These are phyloP conservation scores for Galemys pyrenaicus DNA, from an alignment of 2,113 vertebrate genomes.

Conservation along the genomic window DNA sequence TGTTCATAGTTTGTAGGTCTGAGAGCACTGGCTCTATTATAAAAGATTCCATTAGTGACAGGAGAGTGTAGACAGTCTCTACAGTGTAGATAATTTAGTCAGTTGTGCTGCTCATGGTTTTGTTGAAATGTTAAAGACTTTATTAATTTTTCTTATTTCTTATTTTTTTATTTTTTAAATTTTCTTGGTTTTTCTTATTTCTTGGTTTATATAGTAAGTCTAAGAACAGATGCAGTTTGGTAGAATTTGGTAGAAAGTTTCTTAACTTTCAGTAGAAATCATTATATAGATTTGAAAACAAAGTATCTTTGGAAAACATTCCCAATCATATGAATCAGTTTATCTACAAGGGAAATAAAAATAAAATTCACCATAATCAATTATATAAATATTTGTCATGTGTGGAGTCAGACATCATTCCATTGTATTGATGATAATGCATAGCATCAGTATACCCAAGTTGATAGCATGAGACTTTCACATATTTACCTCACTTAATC, in stretches of 20 bases:
- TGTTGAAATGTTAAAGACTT: slow-evolving; percentile 62
- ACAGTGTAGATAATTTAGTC: slow-evolving; percentile 25
- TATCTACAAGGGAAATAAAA: slow-evolving; percentile 52
- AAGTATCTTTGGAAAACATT: background rate
- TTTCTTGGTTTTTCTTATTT: slow-evolving; percentile 59
- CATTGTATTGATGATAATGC: background rate
- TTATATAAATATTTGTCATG: background rate
- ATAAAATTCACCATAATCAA: background rate
- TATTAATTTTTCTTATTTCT: slow-evolving; percentile 56
- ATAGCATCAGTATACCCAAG: background rate
- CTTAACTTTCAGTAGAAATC: slow-evolving; percentile 54
- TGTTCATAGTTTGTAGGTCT: slow-evolving; percentile 73
- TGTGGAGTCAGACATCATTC: background rate
- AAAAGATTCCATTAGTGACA: slow-evolving; percentile 70
- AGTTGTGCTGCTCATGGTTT: slow-evolving; percentile 46
- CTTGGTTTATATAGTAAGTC: slow-evolving; percentile 40
- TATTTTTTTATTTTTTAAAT: slow-evolving; percentile 39
- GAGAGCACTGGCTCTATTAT: slow-evolving; percentile 63
- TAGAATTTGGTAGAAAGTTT: slow-evolving; percentile 30
- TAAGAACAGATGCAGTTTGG: slow-evolving; percentile 57
- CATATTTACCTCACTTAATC: background rate
- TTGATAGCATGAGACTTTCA: background rate
- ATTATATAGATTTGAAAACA: slow-evolving; percentile 29
- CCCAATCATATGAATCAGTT: slow-evolving; percentile 15
- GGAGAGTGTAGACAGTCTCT: slow-evolving; percentile 39